These are phyloP conservation scores for Lithobates sylvaticus DNA, from an alignment of 2,797 vertebrate genomes.

Conservation along the genomic window DNA sequence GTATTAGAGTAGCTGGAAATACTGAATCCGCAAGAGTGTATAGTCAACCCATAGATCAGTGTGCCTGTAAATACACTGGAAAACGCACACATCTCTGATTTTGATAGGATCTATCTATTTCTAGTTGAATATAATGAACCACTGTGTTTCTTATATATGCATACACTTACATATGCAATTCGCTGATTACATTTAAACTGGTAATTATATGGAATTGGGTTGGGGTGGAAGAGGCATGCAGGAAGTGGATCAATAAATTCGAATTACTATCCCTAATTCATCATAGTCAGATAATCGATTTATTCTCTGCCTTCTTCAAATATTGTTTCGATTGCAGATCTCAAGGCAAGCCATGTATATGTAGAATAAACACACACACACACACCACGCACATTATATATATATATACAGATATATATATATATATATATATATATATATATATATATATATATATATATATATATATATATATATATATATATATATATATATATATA, in stretches of 20 bases:
- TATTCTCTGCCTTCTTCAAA: slow-evolving; percentile 81
- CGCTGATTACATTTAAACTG: slow-evolving; percentile 78
- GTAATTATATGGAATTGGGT: slow-evolving; percentile 78
- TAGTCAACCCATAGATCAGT: not conserved
- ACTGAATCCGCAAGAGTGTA: not conserved
- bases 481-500: no score
- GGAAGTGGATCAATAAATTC: slow-evolving; percentile 89
- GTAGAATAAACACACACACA: no score
- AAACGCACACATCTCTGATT: not conserved
- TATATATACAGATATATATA: no score
- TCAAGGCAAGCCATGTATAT: slow-evolving; percentile 61
- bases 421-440: no score
- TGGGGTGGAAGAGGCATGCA: slow-evolving; percentile 75
- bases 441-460: no score
- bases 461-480: no score
- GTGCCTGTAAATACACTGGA: not conserved
- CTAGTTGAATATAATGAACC: not conserved
- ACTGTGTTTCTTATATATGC: slow-evolving; percentile 49
- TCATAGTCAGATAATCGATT: slow-evolving; percentile 89
- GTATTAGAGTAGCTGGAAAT: not conserved
- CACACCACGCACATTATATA: no score
- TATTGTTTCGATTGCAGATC: slow-evolving; percentile 83
- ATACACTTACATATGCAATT: slow-evolving; percentile 76
- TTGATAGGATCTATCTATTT: not conserved
- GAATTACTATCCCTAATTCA: slow-evolving; percentile 94